Conservation (phyloP, 2,113 vertebrate genomes). For the Anser cygnoides region DNA sequence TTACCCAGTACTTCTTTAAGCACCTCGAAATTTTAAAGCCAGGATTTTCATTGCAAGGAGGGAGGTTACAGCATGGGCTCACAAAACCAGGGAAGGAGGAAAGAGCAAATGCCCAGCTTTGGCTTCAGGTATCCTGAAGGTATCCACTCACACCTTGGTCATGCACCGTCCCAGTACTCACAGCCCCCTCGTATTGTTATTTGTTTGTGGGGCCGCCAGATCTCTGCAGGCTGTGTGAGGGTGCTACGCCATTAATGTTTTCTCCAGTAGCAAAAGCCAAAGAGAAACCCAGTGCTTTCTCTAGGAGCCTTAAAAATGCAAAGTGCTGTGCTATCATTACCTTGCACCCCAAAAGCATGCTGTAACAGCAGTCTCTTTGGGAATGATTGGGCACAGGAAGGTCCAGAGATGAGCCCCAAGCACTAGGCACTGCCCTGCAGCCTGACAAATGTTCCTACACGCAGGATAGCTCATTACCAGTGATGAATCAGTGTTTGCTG, state of each 20-base stretch:
- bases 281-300: neutral
- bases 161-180: neutral
- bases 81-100: neutral
- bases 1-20: neutral
- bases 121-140: neutral
- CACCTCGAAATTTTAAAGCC: neutral
- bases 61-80: neutral
- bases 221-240: neutral
- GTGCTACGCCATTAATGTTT: rapidly evolving
- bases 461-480: neutral
- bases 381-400: neutral
- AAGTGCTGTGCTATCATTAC: neutral
- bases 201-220: neutral
- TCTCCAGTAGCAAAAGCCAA: neutral
- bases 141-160: neutral
- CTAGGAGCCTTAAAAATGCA: neutral
- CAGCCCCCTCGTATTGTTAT: neutral
- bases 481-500: slow-evolving; percentile 23
- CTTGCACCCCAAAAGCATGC: neutral
- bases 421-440: neutral
- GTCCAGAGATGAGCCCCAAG: neutral
- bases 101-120: neutral
- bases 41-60: neutral
- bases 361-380: neutral
- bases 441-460: neutral